Percentiles rank a stretch among this genome's conserved stretches.
These are phyloP conservation scores for Pristionchus fissidentatus DNA, from an alignment of 2,888 invertebrate genomes.

Conservation along the genomic window DNA sequence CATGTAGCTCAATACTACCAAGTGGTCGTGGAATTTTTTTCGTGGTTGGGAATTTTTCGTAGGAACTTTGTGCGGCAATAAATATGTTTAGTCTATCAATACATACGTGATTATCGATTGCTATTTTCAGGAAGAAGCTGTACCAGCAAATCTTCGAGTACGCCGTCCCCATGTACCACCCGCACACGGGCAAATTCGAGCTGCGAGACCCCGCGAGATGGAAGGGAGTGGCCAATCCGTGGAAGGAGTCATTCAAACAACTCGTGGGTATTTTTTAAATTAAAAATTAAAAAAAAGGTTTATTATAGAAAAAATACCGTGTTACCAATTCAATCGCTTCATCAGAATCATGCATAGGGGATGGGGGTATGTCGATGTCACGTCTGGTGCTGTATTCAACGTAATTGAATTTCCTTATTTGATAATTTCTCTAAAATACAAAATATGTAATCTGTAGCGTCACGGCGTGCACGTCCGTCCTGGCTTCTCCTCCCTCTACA, in stretches of 20 bases:
- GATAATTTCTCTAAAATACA: not conserved
- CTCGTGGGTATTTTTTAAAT: constrained; percentile 78
- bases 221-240: constrained; percentile 84
- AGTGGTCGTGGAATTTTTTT: not conserved
- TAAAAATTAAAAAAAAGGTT: too few species aligned
- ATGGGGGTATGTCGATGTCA: too few species aligned
- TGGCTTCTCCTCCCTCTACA: constrained; percentile 58
- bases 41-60: not conserved
- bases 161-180: constrained; percentile 92
- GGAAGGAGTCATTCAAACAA: constrained; percentile 98
- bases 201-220: constrained; percentile 84
- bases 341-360: too few species aligned
- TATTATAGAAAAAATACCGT: too few species aligned
- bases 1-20: not conserved
- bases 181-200: constrained; percentile 88
- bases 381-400: too few species aligned
- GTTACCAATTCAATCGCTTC: too few species aligned
- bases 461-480: constrained; percentile 74
- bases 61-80: not conserved
- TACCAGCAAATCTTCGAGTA: constrained; percentile 97
- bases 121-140: constrained; percentile 87
- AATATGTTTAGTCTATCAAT: not conserved
- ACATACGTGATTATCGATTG: not conserved
- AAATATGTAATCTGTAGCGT: constrained; percentile 55
- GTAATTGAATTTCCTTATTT: not conserved